Conservation (phyloP, 2,888 invertebrate genomes). For the Agrilus cyanescens region DNA sequence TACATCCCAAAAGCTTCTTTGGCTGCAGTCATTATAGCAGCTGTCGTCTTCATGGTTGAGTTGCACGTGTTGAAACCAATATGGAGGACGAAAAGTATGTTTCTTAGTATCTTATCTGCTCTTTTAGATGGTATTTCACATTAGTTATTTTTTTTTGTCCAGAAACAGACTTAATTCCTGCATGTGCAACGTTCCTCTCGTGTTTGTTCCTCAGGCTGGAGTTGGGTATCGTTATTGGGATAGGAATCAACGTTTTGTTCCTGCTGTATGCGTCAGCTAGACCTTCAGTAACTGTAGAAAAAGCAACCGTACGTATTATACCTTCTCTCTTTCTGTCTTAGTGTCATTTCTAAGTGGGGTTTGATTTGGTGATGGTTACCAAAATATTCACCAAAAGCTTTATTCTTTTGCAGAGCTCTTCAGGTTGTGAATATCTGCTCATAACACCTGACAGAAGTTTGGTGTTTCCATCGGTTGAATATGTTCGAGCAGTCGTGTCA, state of each 20-base stretch:
- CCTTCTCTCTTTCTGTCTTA: background rate
- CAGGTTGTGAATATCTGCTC: constrained; percentile 43
- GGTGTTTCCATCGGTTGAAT: constrained; percentile 53
- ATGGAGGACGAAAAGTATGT: constrained; percentile 53
- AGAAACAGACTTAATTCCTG: constrained; percentile 58
- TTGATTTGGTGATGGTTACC: background rate
- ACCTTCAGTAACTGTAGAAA: constrained; percentile 47
- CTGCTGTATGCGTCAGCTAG: constrained; percentile 50
- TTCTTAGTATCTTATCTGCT: background rate
- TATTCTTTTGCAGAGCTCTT: constrained; percentile 38
- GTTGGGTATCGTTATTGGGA: constrained; percentile 54
- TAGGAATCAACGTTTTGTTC: constrained; percentile 48
- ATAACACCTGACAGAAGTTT: constrained; percentile 51
- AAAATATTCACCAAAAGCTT: background rate
- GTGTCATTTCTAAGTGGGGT: background rate
- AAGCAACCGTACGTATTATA: constrained; percentile 38
- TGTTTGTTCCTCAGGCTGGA: constrained; percentile 53
- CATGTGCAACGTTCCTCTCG: constrained; percentile 49
- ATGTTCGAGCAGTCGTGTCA: constrained; percentile 53
- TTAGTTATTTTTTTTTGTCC: constrained; percentile 22
- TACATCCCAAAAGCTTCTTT: constrained; percentile 53
- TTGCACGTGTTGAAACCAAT: constrained; percentile 50
- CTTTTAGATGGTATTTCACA: background rate
- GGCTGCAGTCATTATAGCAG: constrained; percentile 59
- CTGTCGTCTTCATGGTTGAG: constrained; percentile 58